These are phyloP conservation scores for Apodemia hepburni DNA, from an alignment of 2,888 invertebrate genomes.

Conservation along the genomic window DNA sequence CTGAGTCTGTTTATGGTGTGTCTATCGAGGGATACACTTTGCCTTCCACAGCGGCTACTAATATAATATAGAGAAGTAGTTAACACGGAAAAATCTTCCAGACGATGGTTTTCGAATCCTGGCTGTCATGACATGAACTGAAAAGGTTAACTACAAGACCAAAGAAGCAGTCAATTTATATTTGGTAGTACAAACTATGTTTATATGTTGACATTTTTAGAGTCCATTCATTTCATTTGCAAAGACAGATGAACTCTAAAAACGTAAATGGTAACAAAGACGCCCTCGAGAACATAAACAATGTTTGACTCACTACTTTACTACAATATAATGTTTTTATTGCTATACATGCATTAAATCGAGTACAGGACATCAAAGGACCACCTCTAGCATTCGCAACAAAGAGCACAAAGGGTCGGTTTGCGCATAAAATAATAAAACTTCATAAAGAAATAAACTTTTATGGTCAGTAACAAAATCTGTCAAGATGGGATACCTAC, in stretches of 20 bases:
- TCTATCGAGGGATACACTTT: too few species aligned
- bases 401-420: slow-evolving; percentile 48
- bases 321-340: slow-evolving; percentile 57
- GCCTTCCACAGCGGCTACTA: too few species aligned
- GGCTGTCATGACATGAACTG: too few species aligned
- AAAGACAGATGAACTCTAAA: slow-evolving; percentile 38
- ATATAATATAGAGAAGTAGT: too few species aligned
- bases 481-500: slow-evolving; percentile 34
- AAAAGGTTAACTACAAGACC: too few species aligned
- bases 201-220: too few species aligned
- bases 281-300: slow-evolving; percentile 48
- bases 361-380: slow-evolving; percentile 27
- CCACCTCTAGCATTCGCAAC: slow-evolving; percentile 44
- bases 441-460: slow-evolving; percentile 61
- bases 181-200: too few species aligned
- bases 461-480: slow-evolving; percentile 58
- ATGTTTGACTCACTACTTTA: slow-evolving; percentile 56
- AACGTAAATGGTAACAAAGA: slow-evolving; percentile 49
- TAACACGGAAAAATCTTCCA: too few species aligned
- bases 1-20: too few species aligned
- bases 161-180: too few species aligned
- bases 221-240: too few species aligned
- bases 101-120: too few species aligned
- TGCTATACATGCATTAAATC: slow-evolving; percentile 39
- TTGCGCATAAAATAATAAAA: slow-evolving; percentile 54